Conservation (phyloP, 2,113 vertebrate species). For the Rhynchomys soricoides region DNA sequence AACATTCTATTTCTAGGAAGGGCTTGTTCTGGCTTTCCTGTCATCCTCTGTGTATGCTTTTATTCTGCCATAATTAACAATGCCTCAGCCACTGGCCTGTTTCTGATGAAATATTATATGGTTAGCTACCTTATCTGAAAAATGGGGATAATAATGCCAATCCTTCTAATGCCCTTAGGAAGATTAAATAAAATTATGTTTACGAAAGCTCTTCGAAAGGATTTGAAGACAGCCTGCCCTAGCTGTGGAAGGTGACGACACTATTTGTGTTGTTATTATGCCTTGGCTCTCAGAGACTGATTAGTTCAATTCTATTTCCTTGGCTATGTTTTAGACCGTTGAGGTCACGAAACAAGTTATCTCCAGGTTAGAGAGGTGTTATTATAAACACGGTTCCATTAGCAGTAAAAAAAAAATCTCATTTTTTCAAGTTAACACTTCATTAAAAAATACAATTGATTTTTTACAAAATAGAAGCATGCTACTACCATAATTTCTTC, state of each 20-base stretch:
- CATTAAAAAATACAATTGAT: slow-evolving; percentile 75
- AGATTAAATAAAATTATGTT: slow-evolving; percentile 45
- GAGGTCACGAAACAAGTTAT: slow-evolving; percentile 68
- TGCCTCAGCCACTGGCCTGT: neutral
- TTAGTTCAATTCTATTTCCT: slow-evolving; percentile 67
- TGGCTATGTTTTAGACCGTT: slow-evolving; percentile 35
- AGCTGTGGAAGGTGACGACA: neutral
- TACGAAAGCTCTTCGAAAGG: slow-evolving; percentile 27
- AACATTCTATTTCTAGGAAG: neutral
- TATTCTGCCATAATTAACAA: neutral
- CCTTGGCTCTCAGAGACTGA: slow-evolving; percentile 48
- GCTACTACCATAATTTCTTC: neutral
- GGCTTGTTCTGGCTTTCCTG: neutral
- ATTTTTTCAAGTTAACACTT: slow-evolving; percentile 76
- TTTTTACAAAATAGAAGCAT: slow-evolving; percentile 66
- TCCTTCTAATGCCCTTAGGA: neutral
- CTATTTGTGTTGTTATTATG: slow-evolving; percentile 60
- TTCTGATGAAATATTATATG: neutral
- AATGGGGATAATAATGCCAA: neutral
- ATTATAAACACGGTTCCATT: slow-evolving; percentile 59
- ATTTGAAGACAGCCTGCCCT: slow-evolving; percentile 10
- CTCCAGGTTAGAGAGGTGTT: slow-evolving; percentile 66
- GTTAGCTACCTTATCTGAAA: slow-evolving; percentile 18
- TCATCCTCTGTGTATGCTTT: neutral
- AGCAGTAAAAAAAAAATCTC: slow-evolving; percentile 61